A percentile compares a stretch with the other conserved stretches of the same genome.
Evolutionary conservation across 2,113 vertebrate genomes (phyloP).

Genomic region (Actinemys pallida): DNA sequence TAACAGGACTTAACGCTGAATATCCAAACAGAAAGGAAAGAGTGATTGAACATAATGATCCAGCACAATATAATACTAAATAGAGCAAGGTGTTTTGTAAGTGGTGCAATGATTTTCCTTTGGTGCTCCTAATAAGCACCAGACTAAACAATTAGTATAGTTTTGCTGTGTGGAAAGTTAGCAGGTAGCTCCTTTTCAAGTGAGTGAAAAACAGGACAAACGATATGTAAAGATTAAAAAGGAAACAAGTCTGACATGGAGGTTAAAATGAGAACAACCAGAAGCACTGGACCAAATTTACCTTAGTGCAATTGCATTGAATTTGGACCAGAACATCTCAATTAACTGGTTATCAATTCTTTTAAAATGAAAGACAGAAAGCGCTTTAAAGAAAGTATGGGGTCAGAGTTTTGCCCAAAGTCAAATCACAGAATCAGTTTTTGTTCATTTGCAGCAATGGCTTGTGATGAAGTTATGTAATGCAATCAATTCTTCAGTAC

Average conservation of each 20-base stretch:
- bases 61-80: background rate
- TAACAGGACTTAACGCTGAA: background rate
- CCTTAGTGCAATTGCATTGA: background rate
- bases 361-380: background rate
- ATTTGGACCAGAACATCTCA: background rate
- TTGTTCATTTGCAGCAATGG: background rate
- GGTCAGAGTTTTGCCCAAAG: background rate
- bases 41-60: background rate
- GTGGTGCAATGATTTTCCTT: background rate
- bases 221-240: background rate
- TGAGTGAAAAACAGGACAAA: background rate
- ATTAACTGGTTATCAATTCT: constrained; percentile 8
- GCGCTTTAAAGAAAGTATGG: constrained; percentile 8
- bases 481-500: background rate
- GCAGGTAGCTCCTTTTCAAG: background rate
- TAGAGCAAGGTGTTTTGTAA: constrained; percentile 2
- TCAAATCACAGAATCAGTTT: background rate
- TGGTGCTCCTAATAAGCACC: background rate
- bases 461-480: constrained; percentile 32
- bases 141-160: background rate
- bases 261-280: background rate
- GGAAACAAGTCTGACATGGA: background rate
- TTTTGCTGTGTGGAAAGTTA: background rate
- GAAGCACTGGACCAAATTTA: background rate
- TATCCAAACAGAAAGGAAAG: background rate